These are phyloP conservation scores for Andrena bucephala DNA, from an alignment of 2,888 invertebrate genomes.

Conservation along the genomic window DNA sequence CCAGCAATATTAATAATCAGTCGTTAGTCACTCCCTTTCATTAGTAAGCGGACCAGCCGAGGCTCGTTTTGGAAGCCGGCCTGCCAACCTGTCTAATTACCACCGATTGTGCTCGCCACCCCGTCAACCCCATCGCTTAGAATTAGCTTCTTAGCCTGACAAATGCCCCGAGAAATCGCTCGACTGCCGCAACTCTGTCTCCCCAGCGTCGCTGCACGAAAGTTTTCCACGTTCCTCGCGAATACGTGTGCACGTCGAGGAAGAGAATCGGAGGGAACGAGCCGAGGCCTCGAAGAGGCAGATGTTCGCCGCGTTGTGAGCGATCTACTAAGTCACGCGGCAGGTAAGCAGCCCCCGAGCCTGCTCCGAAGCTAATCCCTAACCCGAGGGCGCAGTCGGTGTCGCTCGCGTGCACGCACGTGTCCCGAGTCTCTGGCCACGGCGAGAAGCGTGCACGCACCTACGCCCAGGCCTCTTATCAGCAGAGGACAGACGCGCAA, in stretches of 20 bases:
- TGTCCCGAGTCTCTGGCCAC: not conserved
- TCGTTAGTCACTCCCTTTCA: slow-evolving; percentile 72
- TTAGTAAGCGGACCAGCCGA: slow-evolving; percentile 64
- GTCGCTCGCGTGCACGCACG: slow-evolving; percentile 32
- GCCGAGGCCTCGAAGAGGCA: slow-evolving; percentile 13
- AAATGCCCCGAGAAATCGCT: slow-evolving; percentile 60
- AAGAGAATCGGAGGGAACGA: not conserved
- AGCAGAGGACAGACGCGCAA: slow-evolving; percentile 59
- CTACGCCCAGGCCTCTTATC: slow-evolving; percentile 62
- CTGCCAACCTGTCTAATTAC: slow-evolving; percentile 66
- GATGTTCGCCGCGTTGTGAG: slow-evolving; percentile 39
- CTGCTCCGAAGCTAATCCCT: slow-evolving; percentile 54
- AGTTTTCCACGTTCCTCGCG: not conserved
- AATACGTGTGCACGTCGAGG: not conserved
- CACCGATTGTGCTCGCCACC: slow-evolving; percentile 42
- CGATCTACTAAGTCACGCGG: slow-evolving; percentile 50
- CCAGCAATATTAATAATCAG: slow-evolving; percentile 73
- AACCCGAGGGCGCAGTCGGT: slow-evolving; percentile 16
- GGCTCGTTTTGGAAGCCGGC: slow-evolving; percentile 69
- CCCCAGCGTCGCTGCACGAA: not conserved
- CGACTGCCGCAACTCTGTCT: slow-evolving; percentile 26
- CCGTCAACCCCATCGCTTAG: slow-evolving; percentile 36
- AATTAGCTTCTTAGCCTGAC: slow-evolving; percentile 59
- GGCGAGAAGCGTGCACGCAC: slow-evolving; percentile 43
- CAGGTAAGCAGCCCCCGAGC: slow-evolving; percentile 40